phyloP scores from a whole-genome alignment of 2,113 vertebrate species.

The Psittacus erithacus region DNA sequence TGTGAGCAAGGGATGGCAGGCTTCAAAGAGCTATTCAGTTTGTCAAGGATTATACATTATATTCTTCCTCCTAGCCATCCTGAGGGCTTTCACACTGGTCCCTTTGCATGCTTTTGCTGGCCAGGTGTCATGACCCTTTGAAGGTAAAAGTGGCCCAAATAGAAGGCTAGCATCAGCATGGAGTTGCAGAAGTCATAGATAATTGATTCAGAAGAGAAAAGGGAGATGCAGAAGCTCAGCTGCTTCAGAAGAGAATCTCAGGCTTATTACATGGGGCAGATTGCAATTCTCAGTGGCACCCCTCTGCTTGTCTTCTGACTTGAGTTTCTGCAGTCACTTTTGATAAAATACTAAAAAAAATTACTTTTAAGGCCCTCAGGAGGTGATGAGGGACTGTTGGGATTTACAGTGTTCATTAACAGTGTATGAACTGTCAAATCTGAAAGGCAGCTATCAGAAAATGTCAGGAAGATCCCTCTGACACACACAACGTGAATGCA shows the following conservation, averaged over 20 bases:
- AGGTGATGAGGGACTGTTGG: not conserved
- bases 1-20: not conserved
- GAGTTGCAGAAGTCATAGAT: not conserved
- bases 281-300: not conserved
- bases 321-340: not conserved
- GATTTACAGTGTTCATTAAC: conserved; percentile 23
- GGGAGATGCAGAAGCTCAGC: not conserved
- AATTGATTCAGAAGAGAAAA: not conserved
- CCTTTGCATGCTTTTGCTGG: not conserved
- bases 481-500: not conserved
- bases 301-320: not conserved
- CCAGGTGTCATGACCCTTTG: not conserved
- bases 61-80: not conserved
- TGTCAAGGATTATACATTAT: not conserved
- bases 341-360: conserved; percentile 9
- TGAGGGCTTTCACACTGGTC: not conserved
- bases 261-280: not conserved
- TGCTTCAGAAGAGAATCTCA: not conserved
- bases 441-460: conserved; percentile 2
- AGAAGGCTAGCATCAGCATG: not conserved
- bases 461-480: not conserved
- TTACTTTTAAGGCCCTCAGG: not conserved
- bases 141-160: not conserved
- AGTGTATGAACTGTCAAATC: conserved; percentile 13
- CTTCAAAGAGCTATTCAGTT: not conserved